Evolutionary conservation across 2,113 vertebrate species (phyloP).

Genomic region (Tursiops truncatus): DNA sequence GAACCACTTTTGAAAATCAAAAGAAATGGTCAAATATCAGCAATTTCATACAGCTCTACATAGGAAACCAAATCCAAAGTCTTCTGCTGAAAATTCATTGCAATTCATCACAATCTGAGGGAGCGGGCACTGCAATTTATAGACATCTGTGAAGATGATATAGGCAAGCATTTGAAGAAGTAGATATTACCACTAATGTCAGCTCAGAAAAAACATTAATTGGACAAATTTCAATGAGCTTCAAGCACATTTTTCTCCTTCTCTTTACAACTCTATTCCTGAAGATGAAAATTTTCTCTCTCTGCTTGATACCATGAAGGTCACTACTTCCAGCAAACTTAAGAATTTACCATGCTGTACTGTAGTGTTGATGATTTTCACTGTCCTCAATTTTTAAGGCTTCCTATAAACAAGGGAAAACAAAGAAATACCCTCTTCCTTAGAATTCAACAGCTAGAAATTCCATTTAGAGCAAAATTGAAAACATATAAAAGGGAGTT

Average conservation of each 20-base stretch:
- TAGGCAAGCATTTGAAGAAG: slow-evolving; percentile 4
- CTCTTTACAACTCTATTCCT: not conserved
- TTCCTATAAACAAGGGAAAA: slow-evolving; percentile 59
- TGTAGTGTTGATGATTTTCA: not conserved
- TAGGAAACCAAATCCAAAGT: slow-evolving; percentile 19
- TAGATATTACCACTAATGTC: not conserved
- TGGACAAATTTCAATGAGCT: not conserved
- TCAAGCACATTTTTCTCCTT: not conserved
- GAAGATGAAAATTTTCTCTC: not conserved
- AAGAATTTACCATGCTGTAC: not conserved
- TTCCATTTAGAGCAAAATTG: slow-evolving; percentile 25
- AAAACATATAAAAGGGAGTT: not conserved
- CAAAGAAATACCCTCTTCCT: slow-evolving; percentile 56
- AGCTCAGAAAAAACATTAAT: not conserved
- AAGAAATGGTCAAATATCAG: not conserved
- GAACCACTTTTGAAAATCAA: slow-evolving; percentile 34
- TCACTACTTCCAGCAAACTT: not conserved
- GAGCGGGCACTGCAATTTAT: not conserved
- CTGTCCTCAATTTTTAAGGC: not conserved
- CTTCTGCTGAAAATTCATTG: slow-evolving; percentile 31
- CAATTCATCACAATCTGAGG: not conserved
- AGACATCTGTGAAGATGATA: not conserved
- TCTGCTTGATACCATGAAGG: not conserved
- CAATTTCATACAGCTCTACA: not conserved
- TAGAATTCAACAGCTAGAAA: slow-evolving; percentile 45